Conservation (phyloP, 2,113 vertebrate genomes). For the Gracilinanus agilis region DNA sequence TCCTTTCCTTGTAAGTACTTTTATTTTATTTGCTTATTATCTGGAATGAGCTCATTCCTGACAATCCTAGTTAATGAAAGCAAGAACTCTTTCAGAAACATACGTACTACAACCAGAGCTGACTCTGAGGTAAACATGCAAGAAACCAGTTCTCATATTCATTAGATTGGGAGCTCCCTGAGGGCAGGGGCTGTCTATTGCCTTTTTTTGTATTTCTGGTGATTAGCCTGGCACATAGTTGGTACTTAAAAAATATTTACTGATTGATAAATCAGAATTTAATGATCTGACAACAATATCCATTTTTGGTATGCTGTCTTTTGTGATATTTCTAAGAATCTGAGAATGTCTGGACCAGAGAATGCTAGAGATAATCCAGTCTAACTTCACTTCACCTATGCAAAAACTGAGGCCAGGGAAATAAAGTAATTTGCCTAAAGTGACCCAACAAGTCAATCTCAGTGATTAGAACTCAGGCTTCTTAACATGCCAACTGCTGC, state of each 20-base stretch:
- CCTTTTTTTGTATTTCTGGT: neutral
- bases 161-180: too few species aligned
- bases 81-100: neutral
- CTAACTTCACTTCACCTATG: too few species aligned
- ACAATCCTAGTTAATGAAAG: neutral
- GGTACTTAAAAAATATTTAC: neutral
- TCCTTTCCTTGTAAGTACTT: too few species aligned
- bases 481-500: too few species aligned
- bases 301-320: neutral
- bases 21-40: neutral
- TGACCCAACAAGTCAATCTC: too few species aligned
- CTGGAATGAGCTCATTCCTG: neutral
- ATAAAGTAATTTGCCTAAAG: too few species aligned
- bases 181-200: neutral
- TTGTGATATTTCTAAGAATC: neutral
- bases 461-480: too few species aligned
- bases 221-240: neutral
- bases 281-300: neutral
- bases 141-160: neutral
- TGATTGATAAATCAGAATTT: neutral
- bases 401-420: too few species aligned
- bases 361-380: neutral
- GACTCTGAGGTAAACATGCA: neutral
- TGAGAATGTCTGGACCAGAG: neutral
- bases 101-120: neutral